Evolutionary conservation across 35 echinoderm and acorn worm genomes (phyloP), one percentile per base, ranked within the genome.

Genomic region (Apostichopus parvimensis): DNA sequence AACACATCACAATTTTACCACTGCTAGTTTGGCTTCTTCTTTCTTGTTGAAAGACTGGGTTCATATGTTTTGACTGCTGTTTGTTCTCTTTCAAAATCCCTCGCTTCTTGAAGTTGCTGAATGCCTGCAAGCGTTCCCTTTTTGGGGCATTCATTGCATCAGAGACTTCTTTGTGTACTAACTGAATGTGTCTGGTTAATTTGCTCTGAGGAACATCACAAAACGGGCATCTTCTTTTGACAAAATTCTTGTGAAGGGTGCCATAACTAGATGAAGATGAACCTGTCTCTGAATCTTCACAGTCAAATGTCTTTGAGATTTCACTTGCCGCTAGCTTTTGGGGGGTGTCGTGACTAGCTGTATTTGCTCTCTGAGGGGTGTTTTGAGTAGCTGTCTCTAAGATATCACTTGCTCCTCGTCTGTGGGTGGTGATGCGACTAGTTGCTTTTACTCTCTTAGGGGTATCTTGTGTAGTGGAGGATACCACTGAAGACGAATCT

Each of bases 71-170:
- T 79, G 25, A 28, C 26, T 93, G 66, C 45, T 45, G 34, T 93
- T 88, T 77, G 57, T 93, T 93, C 20, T 79, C 68, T 78, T 88
- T 25, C 56, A 92, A n/a, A 23, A 93, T 93, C n/a, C 92, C 92
- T 89, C 79, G 54, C 24, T 88, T 88, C 57, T 80, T 93, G 9
- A 93, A 77, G 17, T 28, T 6, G 53, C 64, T 17, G 53, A 93
- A 93, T 6, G 17, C 13, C n/a, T 54, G 17, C 55, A 52, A 71
- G 9, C 92, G 61, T 73, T 93, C 92, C 34, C 54, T 60, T 75
- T 77, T 62, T 12, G 92, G 92, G 11, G 70, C 79, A 53, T 13
- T 53, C 6, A 93, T n/a, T 5, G 92, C 92, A 56, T 82, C 80
- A 54, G 59, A 25, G 8, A 93, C 92, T 22, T 53, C 80, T 56